Evolutionary conservation across 2,888 invertebrate genomes (phyloP), one percentile per base, ranked within the genome.

Genomic region (Ceraclea dissimilis): DNA sequence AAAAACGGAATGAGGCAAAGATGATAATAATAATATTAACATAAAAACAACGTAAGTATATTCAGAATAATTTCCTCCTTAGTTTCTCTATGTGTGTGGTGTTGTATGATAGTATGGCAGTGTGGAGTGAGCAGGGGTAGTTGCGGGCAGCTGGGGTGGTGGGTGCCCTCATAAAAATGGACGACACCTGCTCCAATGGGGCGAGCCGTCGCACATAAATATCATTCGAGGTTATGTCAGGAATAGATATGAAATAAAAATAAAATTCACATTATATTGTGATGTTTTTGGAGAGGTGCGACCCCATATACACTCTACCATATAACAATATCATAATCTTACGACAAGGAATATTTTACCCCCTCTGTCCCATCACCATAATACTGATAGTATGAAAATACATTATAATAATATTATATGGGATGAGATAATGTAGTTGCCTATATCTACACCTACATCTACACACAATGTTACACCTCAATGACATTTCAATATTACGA

Each of bases 161-260:
- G 51, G 50, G 55, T 47, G 58, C 19, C 49, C 59, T 61, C 59
- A 61, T 61, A 61, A 61, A 61, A 61, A 61, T 61, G 61, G 61
- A 61, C 61, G 61, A 61, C 61, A 61, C 61, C 61, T 61, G 61
- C 54, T 59, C 61, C 61, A 60, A 61, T 60, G 59, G 61, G 59
- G 59, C 58, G 59, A 59, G 53, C 55, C 61, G 54, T 52, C 61
- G 52, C 57, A 61, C 61, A 61, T 61, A 61, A 61, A 61, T 61
- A 61, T 61, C 61, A 61, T 61, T 61, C 61, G 61, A 60, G 61
- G 61, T 60, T 60, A 61, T 60, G 61, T 61, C 61, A 60, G 55
- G 61, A 60, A 59, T 59, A 53, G 59, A 60, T 58, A 61, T 61
- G 59, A 61, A 60, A 60, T 61, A 61, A 61, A 61, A 61, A 59